A percentile compares a stretch with the other conserved stretches of the same genome.
These are phyloP conservation scores for Argyresthia albistria DNA, from an alignment of 2,888 invertebrate genomes.

Conservation along the genomic window DNA sequence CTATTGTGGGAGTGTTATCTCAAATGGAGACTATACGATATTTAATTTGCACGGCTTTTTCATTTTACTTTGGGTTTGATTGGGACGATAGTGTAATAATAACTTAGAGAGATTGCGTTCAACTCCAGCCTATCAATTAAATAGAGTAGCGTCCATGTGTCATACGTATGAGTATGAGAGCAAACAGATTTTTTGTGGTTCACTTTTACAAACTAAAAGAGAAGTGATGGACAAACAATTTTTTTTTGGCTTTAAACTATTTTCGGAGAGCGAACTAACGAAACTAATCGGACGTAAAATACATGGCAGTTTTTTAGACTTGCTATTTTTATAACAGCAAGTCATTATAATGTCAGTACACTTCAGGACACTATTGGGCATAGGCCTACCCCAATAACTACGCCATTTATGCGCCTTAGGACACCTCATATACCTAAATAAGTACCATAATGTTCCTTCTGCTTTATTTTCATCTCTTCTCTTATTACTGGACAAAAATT, in stretches of 20 bases:
- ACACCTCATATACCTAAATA: too few species aligned
- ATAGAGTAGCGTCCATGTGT: not conserved
- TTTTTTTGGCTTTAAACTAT: conserved; percentile 5
- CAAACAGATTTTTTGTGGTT: not conserved
- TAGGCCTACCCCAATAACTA: too few species aligned
- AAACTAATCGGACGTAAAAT: too few species aligned
- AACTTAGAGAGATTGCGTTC: too few species aligned
- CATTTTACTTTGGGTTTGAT: not conserved
- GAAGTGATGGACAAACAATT: not conserved
- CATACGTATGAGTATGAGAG: not conserved
- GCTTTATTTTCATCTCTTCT: too few species aligned
- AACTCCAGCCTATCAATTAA: not conserved
- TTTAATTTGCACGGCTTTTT: not conserved
- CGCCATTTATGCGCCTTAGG: too few species aligned
- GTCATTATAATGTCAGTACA: too few species aligned
- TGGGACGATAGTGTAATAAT: not conserved
- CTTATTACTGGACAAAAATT: conserved; percentile 7
- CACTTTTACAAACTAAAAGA: not conserved
- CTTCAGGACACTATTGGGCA: too few species aligned
- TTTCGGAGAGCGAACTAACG: too few species aligned
- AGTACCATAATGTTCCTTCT: too few species aligned
- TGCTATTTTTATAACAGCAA: too few species aligned
- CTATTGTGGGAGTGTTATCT: not conserved
- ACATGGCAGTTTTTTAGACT: too few species aligned
- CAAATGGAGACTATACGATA: not conserved